Percentiles rank a stretch among this genome's conserved stretches.
These are phyloP conservation scores for Tenrec ecaudatus DNA, from an alignment of 2,113 vertebrate species.

Conservation along the genomic window DNA sequence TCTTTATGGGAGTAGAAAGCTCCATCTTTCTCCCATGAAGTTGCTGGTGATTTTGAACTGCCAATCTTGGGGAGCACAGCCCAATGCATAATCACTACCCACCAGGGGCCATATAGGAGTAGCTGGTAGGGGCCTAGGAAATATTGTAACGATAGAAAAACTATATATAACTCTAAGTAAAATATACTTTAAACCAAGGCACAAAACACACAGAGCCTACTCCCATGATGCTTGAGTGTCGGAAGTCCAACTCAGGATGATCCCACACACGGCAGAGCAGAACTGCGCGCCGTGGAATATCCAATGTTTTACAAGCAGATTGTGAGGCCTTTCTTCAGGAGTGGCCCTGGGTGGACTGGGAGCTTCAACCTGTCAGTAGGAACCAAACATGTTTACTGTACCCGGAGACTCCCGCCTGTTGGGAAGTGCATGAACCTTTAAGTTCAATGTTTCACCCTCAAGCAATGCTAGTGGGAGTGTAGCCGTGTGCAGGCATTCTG, in stretches of 20 bases:
- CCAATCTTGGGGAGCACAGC: too few relatives aligned
- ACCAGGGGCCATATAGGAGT: too few relatives aligned
- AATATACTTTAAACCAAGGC: not conserved
- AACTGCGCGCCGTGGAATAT: not conserved
- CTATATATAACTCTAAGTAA: not conserved
- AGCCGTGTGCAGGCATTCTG: not conserved
- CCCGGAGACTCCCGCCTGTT: not conserved
- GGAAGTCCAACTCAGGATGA: not conserved
- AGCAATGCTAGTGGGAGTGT: not conserved
- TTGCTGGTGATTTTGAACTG: too few relatives aligned
- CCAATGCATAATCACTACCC: too few relatives aligned
- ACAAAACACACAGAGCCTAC: not conserved
- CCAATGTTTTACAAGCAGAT: not conserved
- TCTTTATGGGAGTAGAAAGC: too few relatives aligned
- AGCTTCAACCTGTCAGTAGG: not conserved
- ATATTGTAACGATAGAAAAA: not conserved
- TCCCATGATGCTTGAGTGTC: not conserved
- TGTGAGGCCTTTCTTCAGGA: not conserved
- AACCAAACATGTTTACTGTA: not conserved
- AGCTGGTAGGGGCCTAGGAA: not conserved
- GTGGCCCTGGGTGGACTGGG: not conserved
- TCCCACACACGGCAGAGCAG: not conserved
- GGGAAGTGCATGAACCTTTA: not conserved
- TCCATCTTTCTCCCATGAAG: too few relatives aligned
- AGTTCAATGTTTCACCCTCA: conserved; percentile 33